These are phyloP conservation scores for Cinclus mexicanus DNA, from an alignment of 2,113 vertebrate genomes.

Conservation along the genomic window DNA sequence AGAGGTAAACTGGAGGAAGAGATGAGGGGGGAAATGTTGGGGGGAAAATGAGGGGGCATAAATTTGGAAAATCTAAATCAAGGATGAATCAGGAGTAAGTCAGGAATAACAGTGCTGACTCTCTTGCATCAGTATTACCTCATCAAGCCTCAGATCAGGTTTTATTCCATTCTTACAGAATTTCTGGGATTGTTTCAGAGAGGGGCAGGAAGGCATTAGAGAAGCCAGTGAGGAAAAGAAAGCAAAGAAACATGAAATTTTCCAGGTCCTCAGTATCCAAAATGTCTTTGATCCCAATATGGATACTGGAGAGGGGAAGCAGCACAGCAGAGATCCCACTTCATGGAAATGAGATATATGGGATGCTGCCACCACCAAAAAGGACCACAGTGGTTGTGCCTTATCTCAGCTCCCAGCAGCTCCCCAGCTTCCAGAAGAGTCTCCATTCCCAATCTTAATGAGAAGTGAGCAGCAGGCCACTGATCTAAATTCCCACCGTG, in stretches of 20 bases:
- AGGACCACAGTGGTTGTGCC: not conserved
- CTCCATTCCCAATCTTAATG: not conserved
- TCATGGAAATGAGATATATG: not conserved
- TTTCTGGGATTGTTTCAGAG: not conserved
- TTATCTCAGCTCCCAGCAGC: not conserved
- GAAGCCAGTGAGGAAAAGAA: not conserved
- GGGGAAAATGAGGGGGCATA: rapidly evolving
- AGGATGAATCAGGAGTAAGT: not conserved
- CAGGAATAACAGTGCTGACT: not conserved
- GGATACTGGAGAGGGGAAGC: not conserved
- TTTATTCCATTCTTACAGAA: not conserved
- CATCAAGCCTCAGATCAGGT: not conserved
- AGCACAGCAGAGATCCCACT: not conserved
- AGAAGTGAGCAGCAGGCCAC: not conserved
- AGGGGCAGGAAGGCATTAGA: not conserved
- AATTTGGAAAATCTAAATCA: not conserved
- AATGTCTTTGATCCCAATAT: not conserved
- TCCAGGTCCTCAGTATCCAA: not conserved
- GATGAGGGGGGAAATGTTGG: not conserved
- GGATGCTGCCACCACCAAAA: not conserved
- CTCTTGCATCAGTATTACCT: not conserved
- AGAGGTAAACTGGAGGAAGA: not conserved
- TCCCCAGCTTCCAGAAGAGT: not conserved
- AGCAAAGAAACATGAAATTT: not conserved
- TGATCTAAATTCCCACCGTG: not conserved